Evolutionary conservation across 2,113 vertebrate genomes (phyloP), one percentile per base, ranked within the genome.

Genomic region (Sphaerodactylus townsendi): DNA sequence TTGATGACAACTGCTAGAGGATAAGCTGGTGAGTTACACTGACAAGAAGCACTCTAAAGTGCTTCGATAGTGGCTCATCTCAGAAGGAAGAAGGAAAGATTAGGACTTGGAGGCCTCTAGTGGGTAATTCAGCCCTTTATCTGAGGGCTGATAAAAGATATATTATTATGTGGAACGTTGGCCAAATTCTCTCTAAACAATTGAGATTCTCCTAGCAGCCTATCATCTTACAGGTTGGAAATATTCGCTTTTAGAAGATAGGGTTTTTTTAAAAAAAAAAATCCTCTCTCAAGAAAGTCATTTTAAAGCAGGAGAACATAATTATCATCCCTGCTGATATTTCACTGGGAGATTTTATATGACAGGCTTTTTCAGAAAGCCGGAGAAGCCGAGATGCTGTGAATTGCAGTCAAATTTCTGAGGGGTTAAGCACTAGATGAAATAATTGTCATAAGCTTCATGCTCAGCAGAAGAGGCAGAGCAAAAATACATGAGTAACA

Each of bases 21-120:
- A 23, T 44, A 78, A 88, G 35, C 35, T 85, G 28, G 70, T 81
- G 15, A 93, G 66, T 91, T 93, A 87, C 0, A 5, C 78, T 74
- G 50, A 91, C 72, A 87, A 88, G 71, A 92, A 71, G 46, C 59
- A 10, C 76, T 92, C 82, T 81, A 30, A 88, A 90, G 83, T 59
- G 64, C 2, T 90, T 89, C 85, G 87, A 84, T 50, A 53, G 10
- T 10, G 28, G 76, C 25, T 74, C 78, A 89, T 84, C 37, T 62
- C 37, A 53, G 25, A 13, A 11, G 2, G 8, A 9, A 83, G 65
- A 79, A 81, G 66, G 65, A 62, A 88, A 79, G 82, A 82, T 81
- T 87, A 81, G 56, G 50, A 21, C 23, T 48, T 80, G 21, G 81
- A 0, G 2, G 88, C 25, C 88, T 37, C 39, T 89, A 85, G 66